Evolutionary conservation across 2,797 vertebrate species (phyloP).

Genomic region (Xerus rutilus): DNA sequence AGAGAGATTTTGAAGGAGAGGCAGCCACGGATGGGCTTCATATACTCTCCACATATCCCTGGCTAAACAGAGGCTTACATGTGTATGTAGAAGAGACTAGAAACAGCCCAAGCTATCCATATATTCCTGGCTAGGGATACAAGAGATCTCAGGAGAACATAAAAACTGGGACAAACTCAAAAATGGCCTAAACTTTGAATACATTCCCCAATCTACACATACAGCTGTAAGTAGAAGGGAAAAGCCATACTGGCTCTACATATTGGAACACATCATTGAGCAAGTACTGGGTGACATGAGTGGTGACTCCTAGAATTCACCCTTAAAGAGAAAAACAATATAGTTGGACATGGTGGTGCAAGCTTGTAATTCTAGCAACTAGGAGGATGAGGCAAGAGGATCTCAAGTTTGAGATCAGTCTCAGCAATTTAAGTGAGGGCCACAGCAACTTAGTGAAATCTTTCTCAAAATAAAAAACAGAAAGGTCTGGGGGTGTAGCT

Average conservation of each 20-base stretch:
- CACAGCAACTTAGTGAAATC: too few species aligned
- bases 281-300: background rate
- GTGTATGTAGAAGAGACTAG: background rate
- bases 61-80: background rate
- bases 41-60: background rate
- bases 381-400: too few species aligned
- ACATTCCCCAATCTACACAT: background rate
- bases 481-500: too few species aligned
- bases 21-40: background rate
- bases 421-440: too few species aligned
- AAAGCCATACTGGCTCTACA: background rate
- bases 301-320: background rate
- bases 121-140: background rate
- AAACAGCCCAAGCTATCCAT: background rate
- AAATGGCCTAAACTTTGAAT: background rate
- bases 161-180: background rate
- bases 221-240: background rate
- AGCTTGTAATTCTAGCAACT: too few species aligned
- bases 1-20: background rate
- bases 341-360: background rate
- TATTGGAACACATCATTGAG: background rate
- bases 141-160: background rate
- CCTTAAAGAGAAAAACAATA: background rate
- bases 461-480: too few species aligned
- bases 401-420: too few species aligned